Evolutionary conservation across 2,888 invertebrate species (phyloP).

Genomic region (Trissolcus japonicus): DNA sequence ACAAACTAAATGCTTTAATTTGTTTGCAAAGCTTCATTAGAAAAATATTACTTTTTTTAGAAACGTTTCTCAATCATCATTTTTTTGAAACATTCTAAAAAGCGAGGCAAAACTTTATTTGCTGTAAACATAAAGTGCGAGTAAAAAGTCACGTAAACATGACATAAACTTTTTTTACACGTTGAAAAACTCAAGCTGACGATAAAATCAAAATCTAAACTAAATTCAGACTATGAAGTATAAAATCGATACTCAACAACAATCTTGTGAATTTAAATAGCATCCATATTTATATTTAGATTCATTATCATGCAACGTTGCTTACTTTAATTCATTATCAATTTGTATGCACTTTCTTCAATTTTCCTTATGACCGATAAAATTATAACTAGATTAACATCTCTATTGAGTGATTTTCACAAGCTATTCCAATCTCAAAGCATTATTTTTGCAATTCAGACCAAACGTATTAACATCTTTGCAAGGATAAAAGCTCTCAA

Average conservation of each 20-base stretch:
- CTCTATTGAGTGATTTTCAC: conserved; percentile 15
- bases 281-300: not conserved
- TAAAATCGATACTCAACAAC: not conserved
- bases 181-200: too few species aligned
- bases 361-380: conserved; percentile 29
- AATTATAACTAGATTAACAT: conserved; percentile 27
- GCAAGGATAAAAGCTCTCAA: conserved; percentile 42
- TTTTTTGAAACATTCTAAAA: too few species aligned
- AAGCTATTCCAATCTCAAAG: conserved; percentile 26
- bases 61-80: too few species aligned
- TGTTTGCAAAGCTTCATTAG: too few species aligned
- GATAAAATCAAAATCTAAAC: not conserved
- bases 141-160: too few species aligned
- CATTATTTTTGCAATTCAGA: conserved; percentile 28
- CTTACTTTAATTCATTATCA: not conserved
- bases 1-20: too few species aligned
- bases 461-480: conserved; percentile 40
- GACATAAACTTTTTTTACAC: conserved; percentile 1
- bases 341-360: conserved; percentile 2
- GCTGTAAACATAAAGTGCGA: too few species aligned
- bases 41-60: too few species aligned
- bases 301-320: not conserved
- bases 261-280: conserved; percentile 14
- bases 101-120: too few species aligned
- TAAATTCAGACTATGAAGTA: not conserved